These are phyloP conservation scores for Periophthalmus modestus DNA, from an alignment of 2,113 vertebrate species.

Conservation along the genomic window DNA sequence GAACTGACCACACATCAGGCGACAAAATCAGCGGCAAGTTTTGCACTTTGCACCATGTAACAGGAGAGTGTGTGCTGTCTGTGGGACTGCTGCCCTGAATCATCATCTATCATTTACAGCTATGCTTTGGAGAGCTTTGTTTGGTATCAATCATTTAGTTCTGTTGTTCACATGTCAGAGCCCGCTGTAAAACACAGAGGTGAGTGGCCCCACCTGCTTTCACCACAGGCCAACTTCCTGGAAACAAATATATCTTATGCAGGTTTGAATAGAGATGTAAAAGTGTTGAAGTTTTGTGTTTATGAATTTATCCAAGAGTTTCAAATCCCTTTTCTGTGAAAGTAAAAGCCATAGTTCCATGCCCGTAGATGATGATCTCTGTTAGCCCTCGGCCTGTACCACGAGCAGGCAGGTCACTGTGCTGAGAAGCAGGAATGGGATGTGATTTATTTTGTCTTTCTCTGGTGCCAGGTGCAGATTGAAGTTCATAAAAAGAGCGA, in stretches of 20 bases:
- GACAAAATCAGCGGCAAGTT: constrained; percentile 39
- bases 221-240: not conserved
- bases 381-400: not conserved
- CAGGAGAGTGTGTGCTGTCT: constrained; percentile 20
- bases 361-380: no score
- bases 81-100: constrained; percentile 13
- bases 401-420: not conserved
- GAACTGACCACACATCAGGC: constrained; percentile 27
- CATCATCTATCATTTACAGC: constrained; percentile 58
- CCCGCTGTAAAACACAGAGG: not conserved
- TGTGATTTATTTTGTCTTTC: constrained; percentile 6
- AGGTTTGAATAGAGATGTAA: not conserved
- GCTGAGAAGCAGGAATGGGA: not conserved
- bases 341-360: not conserved
- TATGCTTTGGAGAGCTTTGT: constrained; percentile 56
- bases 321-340: not conserved
- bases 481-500: constrained; percentile 11
- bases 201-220: not conserved
- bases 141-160: constrained; percentile 56
- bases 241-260: not conserved
- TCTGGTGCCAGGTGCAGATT: constrained; percentile 20
- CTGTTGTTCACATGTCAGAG: constrained; percentile 19
- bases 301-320: not conserved
- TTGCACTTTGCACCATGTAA: constrained; percentile 59
- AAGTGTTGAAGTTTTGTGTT: not conserved